Percentiles rank a stretch among this genome's conserved stretches.
Conservation (phyloP, 2,113 vertebrate species). For the Pseudopodoces humilis region DNA sequence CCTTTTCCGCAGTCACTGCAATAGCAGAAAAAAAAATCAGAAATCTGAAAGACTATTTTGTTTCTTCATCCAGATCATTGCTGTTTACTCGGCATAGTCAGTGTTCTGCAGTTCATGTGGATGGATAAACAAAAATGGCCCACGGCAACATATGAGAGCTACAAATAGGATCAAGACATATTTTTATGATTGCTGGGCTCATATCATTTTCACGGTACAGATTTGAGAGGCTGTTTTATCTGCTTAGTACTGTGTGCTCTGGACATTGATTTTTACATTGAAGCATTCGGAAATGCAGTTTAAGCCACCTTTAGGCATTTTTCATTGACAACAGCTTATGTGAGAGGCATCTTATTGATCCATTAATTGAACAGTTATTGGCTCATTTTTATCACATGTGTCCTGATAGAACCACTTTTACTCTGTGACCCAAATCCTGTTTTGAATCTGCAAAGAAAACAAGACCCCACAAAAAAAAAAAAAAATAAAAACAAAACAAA, state of each 20-base stretch:
- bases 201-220: not conserved
- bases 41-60: slow-evolving; percentile 30
- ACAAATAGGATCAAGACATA: not conserved
- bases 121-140: slow-evolving; percentile 29
- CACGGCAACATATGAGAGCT: not conserved
- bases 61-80: slow-evolving; percentile 22
- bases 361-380: slow-evolving; percentile 42
- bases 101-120: not conserved
- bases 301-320: slow-evolving; percentile 2
- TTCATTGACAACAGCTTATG: not conserved
- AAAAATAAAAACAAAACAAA: too few relatives aligned
- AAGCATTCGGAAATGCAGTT: not conserved
- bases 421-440: not conserved
- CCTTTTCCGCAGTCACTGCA: slow-evolving; percentile 11
- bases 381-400: not conserved
- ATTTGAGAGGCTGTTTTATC: slow-evolving; percentile 9
- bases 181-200: slow-evolving; percentile 25
- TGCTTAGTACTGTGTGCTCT: not conserved
- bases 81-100: slow-evolving; percentile 1
- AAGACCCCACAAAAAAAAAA: not conserved
- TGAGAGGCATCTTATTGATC: slow-evolving; percentile 33
- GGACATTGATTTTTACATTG: slow-evolving; percentile 21
- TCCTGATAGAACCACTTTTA: not conserved
- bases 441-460: not conserved
- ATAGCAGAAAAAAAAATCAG: slow-evolving; percentile 29